These are phyloP conservation scores for Anoura caudifer DNA, from an alignment of 2,113 vertebrate species.

Conservation along the genomic window DNA sequence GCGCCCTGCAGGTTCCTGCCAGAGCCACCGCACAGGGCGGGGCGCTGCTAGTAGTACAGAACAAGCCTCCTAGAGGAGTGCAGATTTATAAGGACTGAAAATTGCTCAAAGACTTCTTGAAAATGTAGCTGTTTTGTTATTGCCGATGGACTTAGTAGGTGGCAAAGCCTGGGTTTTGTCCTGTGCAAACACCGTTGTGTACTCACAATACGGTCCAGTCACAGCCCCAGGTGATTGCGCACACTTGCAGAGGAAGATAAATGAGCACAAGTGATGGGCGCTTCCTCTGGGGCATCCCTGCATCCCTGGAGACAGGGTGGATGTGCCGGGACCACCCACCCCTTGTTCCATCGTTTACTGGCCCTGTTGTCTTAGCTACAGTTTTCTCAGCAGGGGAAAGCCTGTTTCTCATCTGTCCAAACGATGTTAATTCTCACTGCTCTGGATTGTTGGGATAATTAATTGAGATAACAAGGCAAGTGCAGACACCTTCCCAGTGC, in stretches of 20 bases:
- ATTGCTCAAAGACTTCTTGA: not conserved
- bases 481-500: not conserved
- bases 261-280: not conserved
- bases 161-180: slow-evolving; percentile 7
- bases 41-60: too few species aligned
- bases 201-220: not conserved
- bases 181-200: not conserved
- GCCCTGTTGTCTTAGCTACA: not conserved
- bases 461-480: too few species aligned
- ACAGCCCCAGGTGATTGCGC: not conserved
- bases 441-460: not conserved
- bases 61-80: not conserved
- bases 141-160: not conserved
- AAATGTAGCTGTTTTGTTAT: not conserved
- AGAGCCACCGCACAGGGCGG: not conserved
- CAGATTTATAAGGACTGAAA: not conserved
- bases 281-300: not conserved
- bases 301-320: not conserved
- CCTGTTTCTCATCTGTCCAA: not conserved
- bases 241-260: not conserved
- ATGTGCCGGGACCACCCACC: fast-evolving
- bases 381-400: not conserved
- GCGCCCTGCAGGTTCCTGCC: not conserved
- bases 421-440: not conserved
- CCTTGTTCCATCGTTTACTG: not conserved